Conservation (phyloP, 2,797 vertebrate species). For the Halcyon leucocephala region DNA sequence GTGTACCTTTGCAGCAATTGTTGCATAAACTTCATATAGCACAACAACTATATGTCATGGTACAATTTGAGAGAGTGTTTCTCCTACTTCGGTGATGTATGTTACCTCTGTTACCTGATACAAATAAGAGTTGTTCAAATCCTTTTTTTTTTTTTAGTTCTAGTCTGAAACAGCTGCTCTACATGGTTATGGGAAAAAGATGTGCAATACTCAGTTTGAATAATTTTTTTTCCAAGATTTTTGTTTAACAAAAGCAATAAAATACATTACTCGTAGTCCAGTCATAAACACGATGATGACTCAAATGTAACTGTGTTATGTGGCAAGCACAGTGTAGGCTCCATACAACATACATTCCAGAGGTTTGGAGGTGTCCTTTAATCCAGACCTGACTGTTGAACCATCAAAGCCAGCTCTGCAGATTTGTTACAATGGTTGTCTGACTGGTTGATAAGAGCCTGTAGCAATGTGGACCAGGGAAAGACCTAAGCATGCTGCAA, state of each 20-base stretch:
- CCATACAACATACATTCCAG: not conserved
- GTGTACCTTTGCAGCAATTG: not conserved
- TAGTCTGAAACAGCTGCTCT: constrained; percentile 25
- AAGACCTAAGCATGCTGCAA: accelerated
- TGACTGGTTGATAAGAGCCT: not conserved
- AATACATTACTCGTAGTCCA: not conserved
- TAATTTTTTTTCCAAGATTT: not conserved
- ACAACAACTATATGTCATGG: not conserved
- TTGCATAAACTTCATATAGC: not conserved
- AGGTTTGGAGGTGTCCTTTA: not conserved
- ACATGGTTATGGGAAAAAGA: not conserved
- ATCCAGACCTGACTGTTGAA: not conserved
- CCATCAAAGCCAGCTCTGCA: not conserved
- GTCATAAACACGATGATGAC: not conserved
- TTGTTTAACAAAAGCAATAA: not conserved
- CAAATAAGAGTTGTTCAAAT: not conserved
- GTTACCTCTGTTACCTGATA: not conserved
- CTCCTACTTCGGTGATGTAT: not conserved
- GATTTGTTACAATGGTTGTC: not conserved
- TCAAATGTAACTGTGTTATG: not conserved
- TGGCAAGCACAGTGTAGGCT: not conserved
- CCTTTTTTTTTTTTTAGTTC: not conserved
- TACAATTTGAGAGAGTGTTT: not conserved
- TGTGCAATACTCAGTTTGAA: not conserved
- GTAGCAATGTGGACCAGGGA: not conserved